A percentile compares a stretch with the other conserved stretches of the same genome.
phyloP scores from a whole-genome alignment of 2,113 vertebrate species.

The Cheilinus undulatus region DNA sequence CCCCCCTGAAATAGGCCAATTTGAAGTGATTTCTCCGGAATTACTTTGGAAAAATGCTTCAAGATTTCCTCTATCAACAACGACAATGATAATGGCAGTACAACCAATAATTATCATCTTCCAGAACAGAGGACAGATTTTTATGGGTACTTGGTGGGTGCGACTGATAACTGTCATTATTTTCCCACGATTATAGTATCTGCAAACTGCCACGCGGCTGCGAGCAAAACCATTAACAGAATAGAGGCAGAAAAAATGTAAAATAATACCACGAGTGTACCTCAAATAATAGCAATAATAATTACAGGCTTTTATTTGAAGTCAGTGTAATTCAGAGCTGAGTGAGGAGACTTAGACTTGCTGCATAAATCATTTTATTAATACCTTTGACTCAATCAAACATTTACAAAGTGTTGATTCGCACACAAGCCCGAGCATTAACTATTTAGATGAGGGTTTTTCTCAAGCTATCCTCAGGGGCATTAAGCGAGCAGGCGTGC shows the following conservation, averaged over 20 bases:
- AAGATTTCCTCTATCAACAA: slow-evolving; percentile 84
- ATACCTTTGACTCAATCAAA: background rate
- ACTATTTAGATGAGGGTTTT: slow-evolving; percentile 14
- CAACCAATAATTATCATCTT: slow-evolving; percentile 88
- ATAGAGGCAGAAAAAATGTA: slow-evolving; percentile 63
- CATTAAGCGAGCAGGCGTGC: slow-evolving; percentile 45
- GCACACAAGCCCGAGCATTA: slow-evolving; percentile 8
- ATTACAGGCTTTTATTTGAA: slow-evolving; percentile 31
- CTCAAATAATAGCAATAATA: slow-evolving; percentile 56
- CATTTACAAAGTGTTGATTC: slow-evolving; percentile 20
- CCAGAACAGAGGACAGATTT: slow-evolving; percentile 84
- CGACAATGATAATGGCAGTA: slow-evolving; percentile 87
- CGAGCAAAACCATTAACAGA: slow-evolving; percentile 71
- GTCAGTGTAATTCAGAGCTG: slow-evolving; percentile 19
- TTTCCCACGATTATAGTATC: slow-evolving; percentile 85
- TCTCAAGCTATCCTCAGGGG: slow-evolving; percentile 23
- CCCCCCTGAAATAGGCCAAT: slow-evolving; percentile 84
- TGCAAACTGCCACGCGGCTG: slow-evolving; percentile 76
- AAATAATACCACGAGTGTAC: slow-evolving; percentile 57
- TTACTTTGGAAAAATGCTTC: slow-evolving; percentile 84
- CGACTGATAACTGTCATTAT: slow-evolving; percentile 86
- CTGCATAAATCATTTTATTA: slow-evolving; percentile 26
- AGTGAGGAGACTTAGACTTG: background rate
- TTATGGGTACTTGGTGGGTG: slow-evolving; percentile 84
- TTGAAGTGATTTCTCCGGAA: slow-evolving; percentile 86